phyloP scores from a whole-genome alignment of 2,113 vertebrate species.

The Sylvilagus bachmani region DNA sequence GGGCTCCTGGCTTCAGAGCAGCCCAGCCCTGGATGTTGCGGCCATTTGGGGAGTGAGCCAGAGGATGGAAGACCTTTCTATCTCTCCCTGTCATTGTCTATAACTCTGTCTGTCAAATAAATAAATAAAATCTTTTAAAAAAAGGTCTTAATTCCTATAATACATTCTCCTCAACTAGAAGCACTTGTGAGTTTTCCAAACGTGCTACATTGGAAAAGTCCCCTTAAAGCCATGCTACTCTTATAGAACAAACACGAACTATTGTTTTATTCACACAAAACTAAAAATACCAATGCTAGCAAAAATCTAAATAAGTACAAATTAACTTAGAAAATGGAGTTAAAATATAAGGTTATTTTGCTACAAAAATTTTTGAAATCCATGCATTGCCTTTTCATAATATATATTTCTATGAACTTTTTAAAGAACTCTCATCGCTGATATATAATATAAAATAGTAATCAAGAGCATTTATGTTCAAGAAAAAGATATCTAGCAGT shows the following conservation, averaged over 20 bases:
- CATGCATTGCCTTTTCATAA: too few species aligned
- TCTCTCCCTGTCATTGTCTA: background rate
- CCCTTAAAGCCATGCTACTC: background rate
- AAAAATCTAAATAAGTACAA: conserved; percentile 30
- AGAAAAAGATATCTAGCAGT: background rate
- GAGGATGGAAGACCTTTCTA: background rate
- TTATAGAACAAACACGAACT: background rate
- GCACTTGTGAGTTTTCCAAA: background rate
- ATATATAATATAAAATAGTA: background rate
- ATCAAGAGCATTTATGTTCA: background rate
- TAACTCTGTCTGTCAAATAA: too few species aligned
- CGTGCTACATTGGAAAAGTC: background rate
- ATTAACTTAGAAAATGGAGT: background rate
- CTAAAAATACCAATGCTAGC: background rate
- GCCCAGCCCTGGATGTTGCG: too few species aligned
- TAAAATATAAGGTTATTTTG: too few species aligned
- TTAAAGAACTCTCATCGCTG: too few species aligned
- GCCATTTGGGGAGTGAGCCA: too few species aligned
- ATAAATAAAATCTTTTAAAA: too few species aligned
- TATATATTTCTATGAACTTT: too few species aligned
- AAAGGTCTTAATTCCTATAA: background rate
- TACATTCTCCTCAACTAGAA: background rate
- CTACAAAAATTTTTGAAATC: too few species aligned
- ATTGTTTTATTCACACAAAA: background rate
- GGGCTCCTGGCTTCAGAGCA: too few species aligned